Percentiles rank a stretch among this genome's conserved stretches.
Conservation (phyloP, 2,888 invertebrate genomes). For the Netelia inedita region DNA sequence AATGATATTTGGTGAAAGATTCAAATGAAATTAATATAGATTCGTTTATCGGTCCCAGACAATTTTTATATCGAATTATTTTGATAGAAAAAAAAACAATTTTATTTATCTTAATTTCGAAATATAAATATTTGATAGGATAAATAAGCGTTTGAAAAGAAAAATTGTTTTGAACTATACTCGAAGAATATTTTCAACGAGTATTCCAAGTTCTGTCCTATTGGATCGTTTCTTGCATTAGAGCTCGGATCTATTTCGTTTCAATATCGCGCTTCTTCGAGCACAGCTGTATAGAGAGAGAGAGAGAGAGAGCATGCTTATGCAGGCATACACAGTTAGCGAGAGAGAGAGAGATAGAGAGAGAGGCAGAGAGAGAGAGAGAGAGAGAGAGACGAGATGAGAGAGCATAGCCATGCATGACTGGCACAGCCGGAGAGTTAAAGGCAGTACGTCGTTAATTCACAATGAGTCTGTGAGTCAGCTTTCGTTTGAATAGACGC, state of each 20-base stretch:
- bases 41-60: no score
- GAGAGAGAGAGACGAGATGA: background rate
- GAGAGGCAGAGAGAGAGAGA: background rate
- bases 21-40: no score
- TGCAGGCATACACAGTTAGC: background rate
- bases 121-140: background rate
- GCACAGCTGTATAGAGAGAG: background rate
- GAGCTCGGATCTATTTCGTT: conserved; percentile 5
- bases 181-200: background rate
- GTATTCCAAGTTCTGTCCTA: background rate
- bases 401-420: conserved; percentile 17
- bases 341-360: background rate
- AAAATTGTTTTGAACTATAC: background rate
- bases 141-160: background rate
- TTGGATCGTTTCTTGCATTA: background rate
- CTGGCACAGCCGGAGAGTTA: conserved; percentile 41
- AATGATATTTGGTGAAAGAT: no score
- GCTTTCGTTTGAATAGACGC: conserved; percentile 57
- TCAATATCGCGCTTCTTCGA: background rate
- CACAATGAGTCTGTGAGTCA: conserved; percentile 62
- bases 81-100: no score
- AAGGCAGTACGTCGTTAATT: conserved; percentile 51
- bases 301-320: background rate
- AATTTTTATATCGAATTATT: no score
- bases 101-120: no score